Conservation (phyloP, 64 coral and sea anemone genomes). For the Catalaphyllia jardinei region DNA sequence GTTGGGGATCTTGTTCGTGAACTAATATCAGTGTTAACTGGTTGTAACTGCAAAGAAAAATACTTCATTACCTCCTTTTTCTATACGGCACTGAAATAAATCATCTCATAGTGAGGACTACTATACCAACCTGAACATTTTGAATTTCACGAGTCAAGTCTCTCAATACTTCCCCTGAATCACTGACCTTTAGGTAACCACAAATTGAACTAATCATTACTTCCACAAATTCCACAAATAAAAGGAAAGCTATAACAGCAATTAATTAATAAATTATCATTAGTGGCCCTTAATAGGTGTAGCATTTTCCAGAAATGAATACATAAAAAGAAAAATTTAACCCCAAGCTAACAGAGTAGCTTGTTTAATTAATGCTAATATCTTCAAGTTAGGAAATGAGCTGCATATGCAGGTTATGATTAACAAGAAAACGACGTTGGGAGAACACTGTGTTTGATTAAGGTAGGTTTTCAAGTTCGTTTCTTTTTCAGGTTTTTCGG, state of each 20-base stretch:
- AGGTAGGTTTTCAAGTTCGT: too few relatives aligned
- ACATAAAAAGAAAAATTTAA: constrained; percentile 40
- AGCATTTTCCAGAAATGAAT: constrained; percentile 49
- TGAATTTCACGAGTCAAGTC: constrained; percentile 43
- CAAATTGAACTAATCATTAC: constrained; percentile 45
- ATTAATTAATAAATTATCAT: constrained; percentile 30
- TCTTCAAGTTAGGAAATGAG: too few relatives aligned
- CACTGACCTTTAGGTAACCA: constrained; percentile 51
- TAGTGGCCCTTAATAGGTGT: constrained; percentile 15
- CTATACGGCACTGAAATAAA: neutral
- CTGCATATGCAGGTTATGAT: too few relatives aligned
- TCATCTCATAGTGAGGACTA: constrained; percentile 4
- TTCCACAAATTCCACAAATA: constrained; percentile 51
- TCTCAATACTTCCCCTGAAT: constrained; percentile 44
- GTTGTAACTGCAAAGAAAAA: too few relatives aligned
- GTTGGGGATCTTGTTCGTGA: constrained; percentile 61
- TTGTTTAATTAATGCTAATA: constrained; percentile 54
- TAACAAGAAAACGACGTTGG: too few relatives aligned
- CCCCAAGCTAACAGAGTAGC: constrained; percentile 46
- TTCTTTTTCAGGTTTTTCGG: too few relatives aligned
- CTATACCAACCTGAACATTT: constrained; percentile 48
- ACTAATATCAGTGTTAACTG: neutral
- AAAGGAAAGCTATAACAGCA: constrained; percentile 50
- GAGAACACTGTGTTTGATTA: too few relatives aligned
- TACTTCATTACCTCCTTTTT: constrained; percentile 45